Conservation (phyloP, 1,140 invertebrate genomes). For the Littorina saxatilis region DNA sequence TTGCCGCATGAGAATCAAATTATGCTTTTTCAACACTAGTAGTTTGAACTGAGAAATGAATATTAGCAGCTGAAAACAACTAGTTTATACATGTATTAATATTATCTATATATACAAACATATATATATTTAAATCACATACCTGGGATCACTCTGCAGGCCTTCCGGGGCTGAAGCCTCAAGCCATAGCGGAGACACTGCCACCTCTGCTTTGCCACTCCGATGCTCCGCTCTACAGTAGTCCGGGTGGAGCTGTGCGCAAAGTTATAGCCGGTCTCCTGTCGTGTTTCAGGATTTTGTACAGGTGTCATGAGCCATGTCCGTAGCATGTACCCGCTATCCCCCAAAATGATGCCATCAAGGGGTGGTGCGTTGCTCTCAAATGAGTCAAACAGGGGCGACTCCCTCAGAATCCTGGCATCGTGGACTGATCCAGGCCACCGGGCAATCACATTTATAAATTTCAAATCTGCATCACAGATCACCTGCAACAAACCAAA, state of each 20-base stretch:
- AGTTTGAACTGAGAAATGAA: too few relatives aligned
- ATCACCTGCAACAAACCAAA: not conserved
- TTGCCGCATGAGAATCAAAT: too few relatives aligned
- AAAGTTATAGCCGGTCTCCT: slow-evolving; percentile 35
- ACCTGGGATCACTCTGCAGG: slow-evolving; percentile 10
- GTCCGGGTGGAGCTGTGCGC: slow-evolving; percentile 31
- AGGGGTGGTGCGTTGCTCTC: not conserved
- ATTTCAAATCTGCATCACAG: not conserved
- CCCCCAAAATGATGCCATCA: slow-evolving; percentile 42
- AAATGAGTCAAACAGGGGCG: not conserved
- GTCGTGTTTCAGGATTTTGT: not conserved
- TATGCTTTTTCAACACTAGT: too few relatives aligned
- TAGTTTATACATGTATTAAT: too few relatives aligned
- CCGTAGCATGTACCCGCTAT: slow-evolving; percentile 41
- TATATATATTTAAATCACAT: too few relatives aligned
- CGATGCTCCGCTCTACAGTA: slow-evolving; percentile 40
- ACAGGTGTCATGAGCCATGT: slow-evolving; percentile 46
- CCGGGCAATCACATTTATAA: not conserved
- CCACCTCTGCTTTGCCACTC: slow-evolving; percentile 42
- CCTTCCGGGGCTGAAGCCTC: not conserved
- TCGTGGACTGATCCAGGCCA: slow-evolving; percentile 25
- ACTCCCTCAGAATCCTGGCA: slow-evolving; percentile 19
- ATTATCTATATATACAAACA: too few relatives aligned
- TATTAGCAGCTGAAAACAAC: too few relatives aligned
- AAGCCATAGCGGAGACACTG: slow-evolving; percentile 6